Evolutionary conservation across 2,113 vertebrate species (phyloP), one percentile per base, ranked within the genome.

Genomic region (Glaucidium brasilianum): DNA sequence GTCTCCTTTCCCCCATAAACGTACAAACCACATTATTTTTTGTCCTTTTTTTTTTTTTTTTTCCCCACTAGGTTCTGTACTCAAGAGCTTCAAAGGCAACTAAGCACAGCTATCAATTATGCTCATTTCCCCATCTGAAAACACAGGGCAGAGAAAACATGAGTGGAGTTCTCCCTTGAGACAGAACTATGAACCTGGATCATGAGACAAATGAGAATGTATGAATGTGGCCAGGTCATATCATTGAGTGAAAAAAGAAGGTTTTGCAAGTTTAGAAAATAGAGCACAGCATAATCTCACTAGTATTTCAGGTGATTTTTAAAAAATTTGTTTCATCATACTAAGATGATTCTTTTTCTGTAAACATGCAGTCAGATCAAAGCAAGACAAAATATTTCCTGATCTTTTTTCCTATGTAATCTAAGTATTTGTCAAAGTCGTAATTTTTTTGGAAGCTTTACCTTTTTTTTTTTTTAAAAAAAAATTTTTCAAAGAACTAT

Each of bases 181-280:
- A 92, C 17, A 71, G 68, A 81, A 62, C 52, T 55, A 68, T 89
- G 94, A 91, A 96, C 94, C 66, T 85, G 69, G 22, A 90, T 94
- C 66, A 95, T 76, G 86, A 95, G 69, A 81, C 53, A 95, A 95
- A 96, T 91, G 49, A 94, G 76, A 89, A 85, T 89, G 29, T 69
- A 95, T 88, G 76, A 94, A 95, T 55, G 45, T 66, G 85, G 27
- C n/a, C 74, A 87, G 79, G 56, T 79, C 25, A 2, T 81, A 91
- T 85, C 22, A 82, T 3, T 91, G 88, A 85, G 32, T 34, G 45
- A 90, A 91, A 96, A 96, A 82, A 6, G 10, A 59, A 45, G 5
- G 7, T 3, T 92, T 85, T 45, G 18, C 5, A 52, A 49, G 15
- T 81, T 83, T 68, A 91, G 35, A 87, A 87, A 94, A 45, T 20